These are phyloP conservation scores for Cyanocitta stelleri DNA, from an alignment of 2,113 vertebrate species.

Conservation along the genomic window DNA sequence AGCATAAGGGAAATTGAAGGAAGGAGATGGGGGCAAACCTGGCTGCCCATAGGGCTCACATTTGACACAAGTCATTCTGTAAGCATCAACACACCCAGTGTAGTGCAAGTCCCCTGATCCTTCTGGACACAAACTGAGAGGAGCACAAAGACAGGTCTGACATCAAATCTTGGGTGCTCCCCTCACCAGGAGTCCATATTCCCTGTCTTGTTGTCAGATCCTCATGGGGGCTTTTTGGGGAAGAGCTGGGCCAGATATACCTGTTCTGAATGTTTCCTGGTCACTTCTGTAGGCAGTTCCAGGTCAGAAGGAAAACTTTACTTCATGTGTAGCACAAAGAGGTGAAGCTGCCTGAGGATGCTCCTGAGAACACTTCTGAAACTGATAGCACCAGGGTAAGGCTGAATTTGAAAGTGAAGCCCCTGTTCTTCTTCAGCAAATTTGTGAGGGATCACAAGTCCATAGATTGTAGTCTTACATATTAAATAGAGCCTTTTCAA, in stretches of 20 bases:
- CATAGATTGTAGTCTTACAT: background rate
- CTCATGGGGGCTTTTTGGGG: accelerated
- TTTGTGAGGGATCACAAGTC: background rate
- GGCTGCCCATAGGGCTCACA: accelerated
- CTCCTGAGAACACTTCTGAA: background rate
- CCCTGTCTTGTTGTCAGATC: accelerated
- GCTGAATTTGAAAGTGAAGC: background rate
- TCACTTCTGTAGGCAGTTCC: background rate
- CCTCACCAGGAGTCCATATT: background rate
- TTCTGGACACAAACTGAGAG: background rate
- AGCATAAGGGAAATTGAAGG: background rate
- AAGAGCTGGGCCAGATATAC: background rate
- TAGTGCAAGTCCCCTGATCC: accelerated
- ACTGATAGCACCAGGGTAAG: background rate
- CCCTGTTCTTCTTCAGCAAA: background rate
- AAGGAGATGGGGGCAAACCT: background rate
- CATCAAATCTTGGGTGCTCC: background rate
- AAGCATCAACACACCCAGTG: background rate
- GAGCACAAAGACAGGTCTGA: background rate
- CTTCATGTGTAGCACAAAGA: background rate
- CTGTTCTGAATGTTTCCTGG: background rate
- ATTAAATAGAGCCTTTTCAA: background rate
- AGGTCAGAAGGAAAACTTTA: background rate
- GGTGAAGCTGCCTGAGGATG: background rate
- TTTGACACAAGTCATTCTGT: background rate